Evolutionary conservation across 2,888 invertebrate species (phyloP), one percentile per base, ranked within the genome.

Genomic region (Athalia rosae): DNA sequence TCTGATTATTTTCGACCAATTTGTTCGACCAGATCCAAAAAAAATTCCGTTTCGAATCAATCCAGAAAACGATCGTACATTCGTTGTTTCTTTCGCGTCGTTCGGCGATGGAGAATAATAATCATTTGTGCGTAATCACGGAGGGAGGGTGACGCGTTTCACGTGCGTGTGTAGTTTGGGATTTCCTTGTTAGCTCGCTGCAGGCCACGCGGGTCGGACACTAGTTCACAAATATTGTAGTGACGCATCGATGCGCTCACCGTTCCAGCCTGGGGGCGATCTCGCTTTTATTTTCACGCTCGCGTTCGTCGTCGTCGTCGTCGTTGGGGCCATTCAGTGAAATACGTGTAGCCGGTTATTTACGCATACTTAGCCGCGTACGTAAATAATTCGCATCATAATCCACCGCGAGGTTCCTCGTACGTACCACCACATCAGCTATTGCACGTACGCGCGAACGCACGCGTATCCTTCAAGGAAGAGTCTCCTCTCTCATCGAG

Each of bases 161-260:
- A 5, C n/a, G 13, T 7, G 41, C 41, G 9, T 15, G 62, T 62
- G 62, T 15, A 13, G 62, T 41, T 11, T 48, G 66, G 66, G 48
- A 66, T 66, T 66, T 66, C 66, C 66, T 48, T 15, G 66, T 66
- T 50, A 50, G 66, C 13, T 15, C 48, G 4, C n/a, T 45, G 43
- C 47, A 48, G 66, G 13, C 66, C 48, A 48, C 47, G 28, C n/a
- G 15, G 47, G 11, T 48, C 48, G 7, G 47, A 4, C 15, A 4
- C 15, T n/a, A 4, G 13, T 61, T 28, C 15, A 13, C 59, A 59
- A n/a, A 13, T 59, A 59, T 15, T 13, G 15, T 7, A 9, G 50
- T 67, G 67, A 67, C 67, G 67, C 67, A 67, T 67, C 53, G 53
- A 15, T 15, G 4, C 66, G 13, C 9, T 66, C 11, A 53, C 9